Evolutionary conservation across 2,888 invertebrate species (phyloP).

Genomic region (Homarus gammarus): DNA sequence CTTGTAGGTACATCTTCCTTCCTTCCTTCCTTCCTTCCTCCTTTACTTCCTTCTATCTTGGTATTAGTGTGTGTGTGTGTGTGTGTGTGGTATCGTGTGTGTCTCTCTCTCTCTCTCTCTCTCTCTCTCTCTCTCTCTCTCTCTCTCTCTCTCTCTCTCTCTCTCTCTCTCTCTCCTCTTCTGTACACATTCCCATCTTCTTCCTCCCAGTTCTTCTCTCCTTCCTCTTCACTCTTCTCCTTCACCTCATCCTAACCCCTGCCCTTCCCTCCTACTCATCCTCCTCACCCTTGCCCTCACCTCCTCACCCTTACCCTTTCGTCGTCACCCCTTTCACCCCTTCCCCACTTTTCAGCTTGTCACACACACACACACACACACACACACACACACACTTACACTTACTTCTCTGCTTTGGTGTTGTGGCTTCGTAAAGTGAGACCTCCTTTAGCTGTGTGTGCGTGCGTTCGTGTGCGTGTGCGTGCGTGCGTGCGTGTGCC

Average conservation of each 20-base stretch:
- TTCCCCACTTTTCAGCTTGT: not conserved
- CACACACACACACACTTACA: conserved; percentile 23
- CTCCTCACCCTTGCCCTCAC: not conserved
- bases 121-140: not conserved
- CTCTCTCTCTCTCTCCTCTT: no score
- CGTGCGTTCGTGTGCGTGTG: not conserved
- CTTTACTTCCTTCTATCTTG: no score
- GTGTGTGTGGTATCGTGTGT: no score
- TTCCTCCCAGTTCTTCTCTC: no score
- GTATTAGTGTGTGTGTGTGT: no score
- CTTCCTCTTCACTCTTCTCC: no score
- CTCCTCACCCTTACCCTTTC: not conserved
- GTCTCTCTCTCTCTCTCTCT: not conserved
- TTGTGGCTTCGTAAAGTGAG: no score
- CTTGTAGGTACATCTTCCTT: no score
- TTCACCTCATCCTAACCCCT: not conserved
- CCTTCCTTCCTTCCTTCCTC: no score
- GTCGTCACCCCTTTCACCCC: not conserved
- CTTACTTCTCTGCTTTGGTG: not conserved
- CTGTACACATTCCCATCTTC: no score
- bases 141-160: not conserved
- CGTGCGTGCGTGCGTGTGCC: not conserved
- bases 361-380: conserved; percentile 23
- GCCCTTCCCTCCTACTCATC: not conserved
- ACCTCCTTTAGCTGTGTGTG: not conserved